Percentiles rank a stretch among this genome's conserved stretches.
Conservation (phyloP, 2,797 vertebrate species). For the Karalla daura region DNA sequence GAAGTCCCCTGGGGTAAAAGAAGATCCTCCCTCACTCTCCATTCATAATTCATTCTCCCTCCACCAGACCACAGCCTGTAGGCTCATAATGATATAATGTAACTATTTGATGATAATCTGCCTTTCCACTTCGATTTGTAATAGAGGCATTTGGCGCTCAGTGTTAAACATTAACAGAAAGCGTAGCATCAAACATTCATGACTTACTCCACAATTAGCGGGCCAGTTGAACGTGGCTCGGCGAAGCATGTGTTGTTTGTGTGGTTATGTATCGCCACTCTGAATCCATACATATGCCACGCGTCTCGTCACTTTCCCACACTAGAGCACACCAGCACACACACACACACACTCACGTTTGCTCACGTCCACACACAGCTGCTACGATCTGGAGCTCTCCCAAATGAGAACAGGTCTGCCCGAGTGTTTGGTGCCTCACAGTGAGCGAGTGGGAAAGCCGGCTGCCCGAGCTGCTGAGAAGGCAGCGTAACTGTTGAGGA, state of each 20-base stretch:
- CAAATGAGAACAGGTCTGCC: slow-evolving; percentile 73
- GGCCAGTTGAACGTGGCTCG: slow-evolving; percentile 49
- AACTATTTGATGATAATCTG: slow-evolving; percentile 83
- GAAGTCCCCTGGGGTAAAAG: slow-evolving; percentile 68
- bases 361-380: slow-evolving; percentile 60
- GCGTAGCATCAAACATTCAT: slow-evolving; percentile 76
- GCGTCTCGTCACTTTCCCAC: slow-evolving; percentile 22
- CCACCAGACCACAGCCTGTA: slow-evolving; percentile 80
- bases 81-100: slow-evolving; percentile 82
- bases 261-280: slow-evolving; percentile 18
- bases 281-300: slow-evolving; percentile 41
- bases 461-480: slow-evolving; percentile 62
- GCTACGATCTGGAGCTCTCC: slow-evolving; percentile 73
- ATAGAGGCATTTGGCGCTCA: slow-evolving; percentile 69
- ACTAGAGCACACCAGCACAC: slow-evolving; percentile 11
- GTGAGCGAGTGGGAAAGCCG: slow-evolving; percentile 63
- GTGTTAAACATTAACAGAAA: slow-evolving; percentile 80
- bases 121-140: slow-evolving; percentile 81
- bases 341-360: slow-evolving; percentile 28
- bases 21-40: slow-evolving; percentile 78
- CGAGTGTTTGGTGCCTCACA: slow-evolving; percentile 58
- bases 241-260: slow-evolving; percentile 32
- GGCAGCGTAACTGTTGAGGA: slow-evolving; percentile 52
- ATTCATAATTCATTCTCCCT: slow-evolving; percentile 86
- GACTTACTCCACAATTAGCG: slow-evolving; percentile 71